A percentile compares a stretch with the other conserved stretches of the same genome.
phyloP scores from a whole-genome alignment of 2,888 invertebrate genomes.

The Monochamus alternatus region DNA sequence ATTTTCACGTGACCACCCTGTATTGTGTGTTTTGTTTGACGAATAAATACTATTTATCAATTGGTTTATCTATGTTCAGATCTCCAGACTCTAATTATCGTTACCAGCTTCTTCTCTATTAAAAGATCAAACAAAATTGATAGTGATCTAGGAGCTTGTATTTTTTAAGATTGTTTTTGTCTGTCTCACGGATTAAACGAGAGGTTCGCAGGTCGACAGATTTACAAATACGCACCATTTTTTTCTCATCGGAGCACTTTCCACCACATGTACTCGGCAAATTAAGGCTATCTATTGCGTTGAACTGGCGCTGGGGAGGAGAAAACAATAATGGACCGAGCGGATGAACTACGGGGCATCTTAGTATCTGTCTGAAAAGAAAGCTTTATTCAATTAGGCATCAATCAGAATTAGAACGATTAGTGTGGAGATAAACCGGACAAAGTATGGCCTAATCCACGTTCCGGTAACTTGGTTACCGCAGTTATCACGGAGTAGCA shows the following conservation, averaged over 20 bases:
- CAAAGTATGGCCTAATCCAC: conserved; percentile 49
- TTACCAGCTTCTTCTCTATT: no score
- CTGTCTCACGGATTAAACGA: no score
- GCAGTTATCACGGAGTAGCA: conserved; percentile 40
- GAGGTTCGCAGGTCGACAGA: no score
- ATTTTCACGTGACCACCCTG: no score
- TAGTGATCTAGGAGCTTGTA: no score
- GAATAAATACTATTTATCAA: no score
- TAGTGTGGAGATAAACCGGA: conserved; percentile 64
- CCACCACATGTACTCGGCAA: conserved; percentile 13
- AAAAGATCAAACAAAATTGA: no score
- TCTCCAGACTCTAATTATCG: no score
- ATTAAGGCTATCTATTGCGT: conserved; percentile 33
- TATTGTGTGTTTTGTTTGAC: no score
- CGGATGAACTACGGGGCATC: conserved; percentile 34
- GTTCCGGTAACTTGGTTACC: conserved; percentile 53
- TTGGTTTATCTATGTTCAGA: no score
- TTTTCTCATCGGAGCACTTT: not conserved
- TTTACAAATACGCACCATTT: no score
- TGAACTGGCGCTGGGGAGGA: conserved; percentile 20
- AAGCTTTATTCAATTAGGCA: conserved; percentile 67
- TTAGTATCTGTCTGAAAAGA: conserved; percentile 50
- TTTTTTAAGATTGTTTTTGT: no score
- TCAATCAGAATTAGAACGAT: conserved; percentile 68
- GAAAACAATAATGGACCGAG: conserved; percentile 40